phyloP scores from a whole-genome alignment of 2,888 invertebrate genomes.

The Oligia fasciuncula region DNA sequence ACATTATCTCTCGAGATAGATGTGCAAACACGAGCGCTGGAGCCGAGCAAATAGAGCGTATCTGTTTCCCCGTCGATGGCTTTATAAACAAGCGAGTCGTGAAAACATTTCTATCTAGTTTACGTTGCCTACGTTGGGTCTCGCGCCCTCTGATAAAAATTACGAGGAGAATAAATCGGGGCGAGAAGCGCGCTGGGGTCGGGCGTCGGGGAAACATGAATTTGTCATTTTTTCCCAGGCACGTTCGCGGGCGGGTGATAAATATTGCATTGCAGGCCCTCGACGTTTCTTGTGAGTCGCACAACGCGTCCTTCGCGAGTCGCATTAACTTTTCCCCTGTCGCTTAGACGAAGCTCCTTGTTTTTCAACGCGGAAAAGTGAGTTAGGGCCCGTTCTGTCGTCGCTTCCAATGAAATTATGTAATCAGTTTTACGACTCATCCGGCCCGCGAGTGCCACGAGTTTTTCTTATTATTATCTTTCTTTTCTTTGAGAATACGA shows the following conservation, averaged over 20 bases:
- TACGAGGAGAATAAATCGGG: slow-evolving; percentile 87
- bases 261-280: slow-evolving; percentile 88
- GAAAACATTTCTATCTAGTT: slow-evolving; percentile 88
- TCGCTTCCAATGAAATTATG: slow-evolving; percentile 87
- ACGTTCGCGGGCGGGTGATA: slow-evolving; percentile 88
- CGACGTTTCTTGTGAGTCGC: slow-evolving; percentile 78
- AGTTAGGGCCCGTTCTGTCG: slow-evolving; percentile 83
- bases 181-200: slow-evolving; percentile 70
- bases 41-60: slow-evolving; percentile 85
- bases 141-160: slow-evolving; percentile 87
- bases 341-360: slow-evolving; percentile 81
- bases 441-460: slow-evolving; percentile 78
- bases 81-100: slow-evolving; percentile 88
- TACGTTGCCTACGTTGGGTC: slow-evolving; percentile 82
- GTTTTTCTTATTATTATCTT: slow-evolving; percentile 76
- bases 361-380: slow-evolving; percentile 84
- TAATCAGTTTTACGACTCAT: slow-evolving; percentile 87
- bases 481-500: slow-evolving; percentile 43
- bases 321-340: slow-evolving; percentile 82
- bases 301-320: slow-evolving; percentile 68
- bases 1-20: slow-evolving; percentile 87
- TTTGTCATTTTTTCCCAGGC: slow-evolving; percentile 90
- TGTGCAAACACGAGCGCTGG: slow-evolving; percentile 82
- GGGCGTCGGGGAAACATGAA: slow-evolving; percentile 84
- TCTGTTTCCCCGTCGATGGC: slow-evolving; percentile 87